Conservation (phyloP, 2,888 invertebrate genomes). For the Athalia cordata region DNA sequence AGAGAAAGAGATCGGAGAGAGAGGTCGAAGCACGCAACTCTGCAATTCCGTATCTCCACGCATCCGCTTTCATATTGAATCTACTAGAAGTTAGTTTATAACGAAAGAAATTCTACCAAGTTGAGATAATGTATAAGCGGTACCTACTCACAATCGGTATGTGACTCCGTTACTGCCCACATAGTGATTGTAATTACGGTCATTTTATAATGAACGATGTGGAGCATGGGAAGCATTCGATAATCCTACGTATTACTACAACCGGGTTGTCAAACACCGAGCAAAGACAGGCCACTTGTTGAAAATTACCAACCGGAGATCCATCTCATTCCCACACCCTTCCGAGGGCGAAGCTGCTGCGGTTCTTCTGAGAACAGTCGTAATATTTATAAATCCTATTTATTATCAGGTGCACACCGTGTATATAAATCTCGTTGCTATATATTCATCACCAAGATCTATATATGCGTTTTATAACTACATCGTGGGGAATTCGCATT, state of each 20-base stretch:
- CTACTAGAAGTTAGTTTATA: constrained; percentile 52
- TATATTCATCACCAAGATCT: too few relatives aligned
- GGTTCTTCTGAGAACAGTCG: not conserved
- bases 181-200: constrained; percentile 71
- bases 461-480: too few relatives aligned
- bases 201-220: constrained; percentile 72
- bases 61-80: constrained; percentile 73
- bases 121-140: not conserved
- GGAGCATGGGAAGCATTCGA: constrained; percentile 71
- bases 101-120: constrained; percentile 50
- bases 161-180: constrained; percentile 24
- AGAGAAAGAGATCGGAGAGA: constrained; percentile 13
- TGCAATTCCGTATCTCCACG: constrained; percentile 64
- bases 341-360: not conserved
- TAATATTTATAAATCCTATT: too few relatives aligned
- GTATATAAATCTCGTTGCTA: too few relatives aligned
- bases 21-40: constrained; percentile 24
- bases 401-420: too few relatives aligned
- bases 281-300: constrained; percentile 43
- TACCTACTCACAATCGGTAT: not conserved
- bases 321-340: constrained; percentile 56
- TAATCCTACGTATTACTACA: constrained; percentile 71
- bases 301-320: constrained; percentile 66
- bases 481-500: too few relatives aligned
- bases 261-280: constrained; percentile 8